These are phyloP conservation scores for Sialia sialis DNA, from an alignment of 2,113 vertebrate genomes.

Conservation along the genomic window DNA sequence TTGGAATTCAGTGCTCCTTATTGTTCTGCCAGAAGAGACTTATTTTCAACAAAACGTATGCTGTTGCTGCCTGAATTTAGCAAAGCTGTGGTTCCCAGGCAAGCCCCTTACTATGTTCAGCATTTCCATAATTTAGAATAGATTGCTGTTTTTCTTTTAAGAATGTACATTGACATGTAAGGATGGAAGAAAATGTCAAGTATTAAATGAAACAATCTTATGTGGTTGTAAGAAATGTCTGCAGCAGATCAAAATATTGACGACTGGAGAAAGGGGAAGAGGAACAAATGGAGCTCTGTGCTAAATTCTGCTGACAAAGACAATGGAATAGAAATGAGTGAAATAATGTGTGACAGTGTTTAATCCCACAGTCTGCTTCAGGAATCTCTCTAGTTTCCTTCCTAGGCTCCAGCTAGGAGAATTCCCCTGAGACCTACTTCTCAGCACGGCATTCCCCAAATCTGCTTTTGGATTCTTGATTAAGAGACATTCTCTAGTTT, in stretches of 20 bases:
- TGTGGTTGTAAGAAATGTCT: neutral
- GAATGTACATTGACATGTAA: neutral
- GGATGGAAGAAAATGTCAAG: neutral
- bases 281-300: neutral
- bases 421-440: neutral
- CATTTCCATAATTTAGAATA: neutral
- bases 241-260: neutral
- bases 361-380: neutral
- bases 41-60: fast-evolving
- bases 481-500: neutral
- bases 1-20: neutral
- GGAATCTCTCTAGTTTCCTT: neutral
- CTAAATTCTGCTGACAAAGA: neutral
- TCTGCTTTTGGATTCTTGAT: neutral
- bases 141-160: neutral
- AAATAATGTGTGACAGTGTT: neutral
- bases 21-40: neutral
- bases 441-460: neutral
- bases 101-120: neutral
- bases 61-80: neutral
- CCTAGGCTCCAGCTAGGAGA: neutral
- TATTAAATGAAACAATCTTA: neutral
- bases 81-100: neutral
- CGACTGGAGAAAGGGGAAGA: neutral
- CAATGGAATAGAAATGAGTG: neutral